These are phyloP conservation scores for Actinopyga echinites DNA, from an alignment of 53 echinoderm and acorn worm species.

Conservation along the genomic window DNA sequence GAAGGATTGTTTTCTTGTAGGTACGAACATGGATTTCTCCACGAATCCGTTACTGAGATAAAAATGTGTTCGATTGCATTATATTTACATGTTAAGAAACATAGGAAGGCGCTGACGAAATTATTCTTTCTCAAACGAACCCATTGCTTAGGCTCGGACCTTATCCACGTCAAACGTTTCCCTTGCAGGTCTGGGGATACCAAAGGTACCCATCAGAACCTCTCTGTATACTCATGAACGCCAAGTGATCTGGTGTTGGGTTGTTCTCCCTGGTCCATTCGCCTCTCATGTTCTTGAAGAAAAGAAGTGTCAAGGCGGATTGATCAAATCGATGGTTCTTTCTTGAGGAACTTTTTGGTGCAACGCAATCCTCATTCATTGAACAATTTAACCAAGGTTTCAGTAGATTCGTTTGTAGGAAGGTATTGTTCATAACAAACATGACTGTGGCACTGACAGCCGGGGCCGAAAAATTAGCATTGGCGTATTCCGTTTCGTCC, in stretches of 20 bases:
- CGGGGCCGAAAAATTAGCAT: neutral
- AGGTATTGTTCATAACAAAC: neutral
- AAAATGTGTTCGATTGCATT: no score
- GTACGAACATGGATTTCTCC: no score
- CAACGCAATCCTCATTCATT: neutral
- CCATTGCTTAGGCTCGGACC: no score
- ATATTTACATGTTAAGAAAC: no score
- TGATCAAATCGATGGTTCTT: constrained; percentile 1
- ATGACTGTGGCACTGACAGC: neutral
- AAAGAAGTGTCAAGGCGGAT: neutral
- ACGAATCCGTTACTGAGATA: no score
- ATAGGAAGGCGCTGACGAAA: no score
- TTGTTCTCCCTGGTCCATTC: neutral
- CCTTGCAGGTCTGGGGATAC: no score
- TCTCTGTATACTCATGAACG: neutral
- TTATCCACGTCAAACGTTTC: no score
- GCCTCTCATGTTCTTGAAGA: neutral
- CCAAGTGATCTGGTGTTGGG: neutral
- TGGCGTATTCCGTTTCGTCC: neutral
- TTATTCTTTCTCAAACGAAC: no score
- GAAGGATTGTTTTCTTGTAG: no score
- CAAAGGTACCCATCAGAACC: neutral
- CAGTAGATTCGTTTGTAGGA: neutral
- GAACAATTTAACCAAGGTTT: neutral
- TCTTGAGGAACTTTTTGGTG: neutral